Evolutionary conservation across 2,113 vertebrate genomes (phyloP).

Genomic region (Equus przewalskii): DNA sequence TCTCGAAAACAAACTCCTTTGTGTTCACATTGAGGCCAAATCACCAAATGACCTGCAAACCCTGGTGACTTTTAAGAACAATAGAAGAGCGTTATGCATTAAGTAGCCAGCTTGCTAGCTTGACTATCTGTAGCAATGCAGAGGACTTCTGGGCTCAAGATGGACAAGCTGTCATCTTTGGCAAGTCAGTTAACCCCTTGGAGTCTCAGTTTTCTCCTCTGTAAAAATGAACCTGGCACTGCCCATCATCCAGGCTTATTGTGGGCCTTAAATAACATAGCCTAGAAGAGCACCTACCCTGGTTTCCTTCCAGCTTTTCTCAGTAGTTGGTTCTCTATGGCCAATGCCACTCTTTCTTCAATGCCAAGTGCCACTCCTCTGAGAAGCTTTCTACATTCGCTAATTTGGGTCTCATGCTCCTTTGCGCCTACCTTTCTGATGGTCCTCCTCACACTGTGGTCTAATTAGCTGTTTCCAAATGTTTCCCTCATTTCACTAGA

Average conservation of each 20-base stretch:
- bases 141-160: neutral
- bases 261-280: neutral
- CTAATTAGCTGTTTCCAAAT: neutral
- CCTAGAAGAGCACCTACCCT: neutral
- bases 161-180: conserved; percentile 41
- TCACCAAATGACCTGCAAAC: neutral
- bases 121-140: neutral
- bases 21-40: neutral
- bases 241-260: neutral
- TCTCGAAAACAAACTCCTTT: neutral
- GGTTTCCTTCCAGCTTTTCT: neutral
- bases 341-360: neutral
- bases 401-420: accelerated
- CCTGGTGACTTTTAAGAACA: neutral
- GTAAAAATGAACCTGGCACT: neutral
- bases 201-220: neutral
- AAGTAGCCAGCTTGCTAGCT: neutral
- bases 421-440: neutral
- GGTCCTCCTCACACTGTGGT: neutral
- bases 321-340: accelerated
- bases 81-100: neutral
- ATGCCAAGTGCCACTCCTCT: neutral
- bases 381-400: neutral
- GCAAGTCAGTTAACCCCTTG: neutral
- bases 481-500: neutral